These are phyloP conservation scores for Barnardius zonarius DNA, from an alignment of 2,113 vertebrate species.

Conservation along the genomic window DNA sequence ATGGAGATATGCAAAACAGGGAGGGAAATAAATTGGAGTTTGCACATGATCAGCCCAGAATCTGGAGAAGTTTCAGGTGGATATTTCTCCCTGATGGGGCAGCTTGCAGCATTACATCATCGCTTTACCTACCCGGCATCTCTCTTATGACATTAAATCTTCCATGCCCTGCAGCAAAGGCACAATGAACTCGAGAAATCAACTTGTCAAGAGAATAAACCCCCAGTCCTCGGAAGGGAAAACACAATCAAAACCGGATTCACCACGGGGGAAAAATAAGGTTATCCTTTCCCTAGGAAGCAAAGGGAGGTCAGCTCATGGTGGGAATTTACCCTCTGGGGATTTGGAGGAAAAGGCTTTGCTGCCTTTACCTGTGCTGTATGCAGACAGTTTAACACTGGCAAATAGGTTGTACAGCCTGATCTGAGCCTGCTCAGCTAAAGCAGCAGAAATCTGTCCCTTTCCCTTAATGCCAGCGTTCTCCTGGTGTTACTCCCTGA, in stretches of 20 bases:
- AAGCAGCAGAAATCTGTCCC: neutral
- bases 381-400: neutral
- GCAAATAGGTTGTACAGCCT: fast-evolving
- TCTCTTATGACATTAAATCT: slow-evolving; percentile 15
- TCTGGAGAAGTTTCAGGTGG: neutral
- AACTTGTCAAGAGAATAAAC: slow-evolving; percentile 23
- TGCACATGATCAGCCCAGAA: neutral
- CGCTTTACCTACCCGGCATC: neutral
- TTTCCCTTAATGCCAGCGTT: neutral
- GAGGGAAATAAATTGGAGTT: slow-evolving; percentile 20
- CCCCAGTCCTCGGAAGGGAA: neutral
- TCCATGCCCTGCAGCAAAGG: neutral
- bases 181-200: neutral
- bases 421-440: neutral
- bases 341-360: neutral
- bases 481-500: neutral
- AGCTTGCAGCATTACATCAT: neutral
- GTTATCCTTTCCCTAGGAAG: neutral
- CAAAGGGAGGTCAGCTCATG: neutral
- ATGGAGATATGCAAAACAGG: slow-evolving; percentile 47
- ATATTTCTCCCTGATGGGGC: neutral
- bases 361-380: neutral
- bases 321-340: neutral
- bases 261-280: neutral
- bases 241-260: neutral